A percentile compares a stretch with the other conserved stretches of the same genome.
phyloP scores from a whole-genome alignment of 2,113 vertebrate genomes.

The Odontesthes bonariensis region DNA sequence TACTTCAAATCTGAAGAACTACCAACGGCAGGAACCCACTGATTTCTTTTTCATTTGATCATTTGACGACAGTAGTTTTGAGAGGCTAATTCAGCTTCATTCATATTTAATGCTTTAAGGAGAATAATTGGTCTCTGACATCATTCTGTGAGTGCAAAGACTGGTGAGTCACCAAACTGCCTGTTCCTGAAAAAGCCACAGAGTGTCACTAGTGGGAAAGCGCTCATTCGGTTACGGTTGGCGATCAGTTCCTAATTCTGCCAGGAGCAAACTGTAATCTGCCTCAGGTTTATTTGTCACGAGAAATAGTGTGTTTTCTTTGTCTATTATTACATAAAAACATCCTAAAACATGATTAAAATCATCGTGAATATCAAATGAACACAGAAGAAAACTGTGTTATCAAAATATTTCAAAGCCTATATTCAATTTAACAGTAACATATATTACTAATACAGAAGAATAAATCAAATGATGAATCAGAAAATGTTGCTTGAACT shows the following conservation, averaged over 20 bases:
- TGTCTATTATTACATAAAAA: background rate
- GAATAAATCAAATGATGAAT: too few relatives aligned
- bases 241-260: background rate
- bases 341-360: background rate
- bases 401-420: too few relatives aligned
- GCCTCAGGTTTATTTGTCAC: slow-evolving; percentile 2
- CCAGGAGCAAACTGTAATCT: slow-evolving; percentile 8
- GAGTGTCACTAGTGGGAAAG: slow-evolving; percentile 57
- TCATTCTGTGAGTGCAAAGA: background rate
- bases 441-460: too few relatives aligned
- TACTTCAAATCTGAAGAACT: background rate
- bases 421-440: too few relatives aligned
- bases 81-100: background rate
- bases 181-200: slow-evolving; percentile 49
- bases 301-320: background rate
- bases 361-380: too few relatives aligned
- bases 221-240: background rate
- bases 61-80: background rate
- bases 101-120: background rate
- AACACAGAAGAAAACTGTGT: too few relatives aligned
- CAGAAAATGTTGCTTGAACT: too few relatives aligned
- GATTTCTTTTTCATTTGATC: background rate
- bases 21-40: background rate
- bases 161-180: background rate
- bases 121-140: background rate